These are phyloP conservation scores for Erannis defoliaria DNA, from an alignment of 2,888 invertebrate genomes.

Conservation along the genomic window DNA sequence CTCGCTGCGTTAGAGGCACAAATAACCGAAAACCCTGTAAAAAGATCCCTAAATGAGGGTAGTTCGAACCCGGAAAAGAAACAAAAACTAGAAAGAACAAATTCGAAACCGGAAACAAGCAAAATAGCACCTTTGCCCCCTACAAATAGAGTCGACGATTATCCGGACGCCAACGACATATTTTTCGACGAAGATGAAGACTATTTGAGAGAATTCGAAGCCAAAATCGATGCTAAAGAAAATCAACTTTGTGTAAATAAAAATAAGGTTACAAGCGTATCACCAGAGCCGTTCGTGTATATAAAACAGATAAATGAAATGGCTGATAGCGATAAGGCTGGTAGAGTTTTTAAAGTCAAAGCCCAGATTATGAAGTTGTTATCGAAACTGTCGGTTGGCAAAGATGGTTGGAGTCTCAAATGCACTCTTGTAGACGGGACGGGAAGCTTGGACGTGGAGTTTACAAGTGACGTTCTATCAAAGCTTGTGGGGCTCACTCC, in stretches of 20 bases:
- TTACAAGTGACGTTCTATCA: constrained; percentile 86
- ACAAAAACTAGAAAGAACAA: constrained; percentile 56
- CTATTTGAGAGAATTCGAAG: constrained; percentile 69
- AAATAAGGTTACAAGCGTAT: constrained; percentile 51
- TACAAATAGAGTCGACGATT: constrained; percentile 58
- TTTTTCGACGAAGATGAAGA: constrained; percentile 71
- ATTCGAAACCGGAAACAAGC: background rate
- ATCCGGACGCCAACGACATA: constrained; percentile 67
- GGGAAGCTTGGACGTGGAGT: constrained; percentile 82
- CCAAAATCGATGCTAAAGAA: constrained; percentile 58
- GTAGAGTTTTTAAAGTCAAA: constrained; percentile 83
- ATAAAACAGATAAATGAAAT: constrained; percentile 77
- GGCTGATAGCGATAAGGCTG: constrained; percentile 59
- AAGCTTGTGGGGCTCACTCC: constrained; percentile 82
- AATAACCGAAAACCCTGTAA: constrained; percentile 55
- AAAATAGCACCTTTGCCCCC: constrained; percentile 21
- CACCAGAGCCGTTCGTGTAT: constrained; percentile 74
- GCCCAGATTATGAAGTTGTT: constrained; percentile 85
- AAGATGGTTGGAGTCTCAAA: constrained; percentile 84
- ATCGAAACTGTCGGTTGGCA: constrained; percentile 84
- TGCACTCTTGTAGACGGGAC: constrained; percentile 87
- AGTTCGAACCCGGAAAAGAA: constrained; percentile 65
- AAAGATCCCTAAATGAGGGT: constrained; percentile 54
- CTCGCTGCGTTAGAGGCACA: constrained; percentile 72
- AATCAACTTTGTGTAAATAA: constrained; percentile 29